Evolutionary conservation across 2,888 invertebrate genomes (phyloP).

Genomic region (Celastrina argiolus): DNA sequence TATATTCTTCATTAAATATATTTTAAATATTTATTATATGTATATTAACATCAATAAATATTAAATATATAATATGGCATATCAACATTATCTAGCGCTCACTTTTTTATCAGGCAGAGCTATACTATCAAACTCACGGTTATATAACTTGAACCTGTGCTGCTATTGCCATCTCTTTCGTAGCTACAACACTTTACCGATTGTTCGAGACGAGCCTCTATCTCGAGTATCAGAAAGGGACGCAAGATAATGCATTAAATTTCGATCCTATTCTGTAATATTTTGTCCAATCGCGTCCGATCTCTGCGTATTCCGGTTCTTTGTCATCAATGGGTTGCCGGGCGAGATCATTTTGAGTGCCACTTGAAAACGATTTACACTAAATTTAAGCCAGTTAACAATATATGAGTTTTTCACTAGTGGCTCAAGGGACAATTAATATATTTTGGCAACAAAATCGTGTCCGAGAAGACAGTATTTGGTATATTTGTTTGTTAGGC

Average conservation of each 20-base stretch:
- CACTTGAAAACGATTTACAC: conserved; percentile 54
- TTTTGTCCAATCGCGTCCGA: conserved; percentile 80
- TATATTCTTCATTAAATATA: neutral
- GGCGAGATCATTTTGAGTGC: conserved; percentile 77
- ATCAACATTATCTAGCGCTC: conserved; percentile 50
- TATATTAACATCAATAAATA: conserved; percentile 9
- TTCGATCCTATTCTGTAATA: conserved; percentile 73
- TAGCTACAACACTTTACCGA: conserved; percentile 25
- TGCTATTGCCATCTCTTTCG: conserved; percentile 35
- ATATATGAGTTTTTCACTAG: conserved; percentile 35
- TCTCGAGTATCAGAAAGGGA: conserved; percentile 46
- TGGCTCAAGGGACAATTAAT: conserved; percentile 30
- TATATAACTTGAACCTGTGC: conserved; percentile 63
- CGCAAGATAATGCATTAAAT: conserved; percentile 61
- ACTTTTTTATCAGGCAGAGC: conserved; percentile 74
- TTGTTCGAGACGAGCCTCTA: conserved; percentile 31
- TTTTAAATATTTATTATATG: neutral
- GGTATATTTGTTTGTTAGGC: conserved; percentile 49
- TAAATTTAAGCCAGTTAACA: conserved; percentile 46
- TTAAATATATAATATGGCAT: conserved; percentile 36
- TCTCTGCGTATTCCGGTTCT: conserved; percentile 81
- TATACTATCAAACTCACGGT: conserved; percentile 69
- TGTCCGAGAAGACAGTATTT: conserved; percentile 44
- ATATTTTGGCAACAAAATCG: conserved; percentile 33
- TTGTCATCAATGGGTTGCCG: conserved; percentile 85